Evolutionary conservation across 2,113 vertebrate genomes (phyloP).

Genomic region (Delphinus delphis): DNA sequence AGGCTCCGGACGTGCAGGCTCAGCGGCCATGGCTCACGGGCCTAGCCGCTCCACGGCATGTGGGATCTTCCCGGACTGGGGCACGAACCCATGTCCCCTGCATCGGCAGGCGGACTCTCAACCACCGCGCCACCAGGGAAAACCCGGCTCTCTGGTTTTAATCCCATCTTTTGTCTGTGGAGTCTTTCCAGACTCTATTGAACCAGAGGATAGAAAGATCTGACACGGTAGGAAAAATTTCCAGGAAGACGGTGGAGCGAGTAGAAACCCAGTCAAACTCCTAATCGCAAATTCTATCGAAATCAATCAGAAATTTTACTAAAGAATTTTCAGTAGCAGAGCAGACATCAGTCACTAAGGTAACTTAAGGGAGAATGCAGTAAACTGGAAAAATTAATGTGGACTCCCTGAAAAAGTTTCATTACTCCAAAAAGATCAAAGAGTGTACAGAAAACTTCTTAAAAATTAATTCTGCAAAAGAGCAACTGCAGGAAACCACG

Average conservation of each 20-base stretch:
- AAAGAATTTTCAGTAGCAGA: slow-evolving; percentile 7
- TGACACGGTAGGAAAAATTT: background rate
- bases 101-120: too few species aligned
- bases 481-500: background rate
- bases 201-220: background rate
- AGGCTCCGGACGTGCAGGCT: too few species aligned
- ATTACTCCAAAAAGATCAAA: background rate
- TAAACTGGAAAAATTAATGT: slow-evolving; percentile 28
- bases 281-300: background rate
- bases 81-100: too few species aligned
- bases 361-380: background rate
- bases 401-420: background rate
- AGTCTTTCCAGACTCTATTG: slow-evolving; percentile 16
- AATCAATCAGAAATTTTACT: background rate
- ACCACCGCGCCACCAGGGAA: too few species aligned
- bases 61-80: too few species aligned
- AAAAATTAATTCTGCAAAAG: slow-evolving; percentile 31
- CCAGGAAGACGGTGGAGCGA: background rate
- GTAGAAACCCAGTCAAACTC: background rate
- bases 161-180: background rate
- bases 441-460: background rate
- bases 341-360: background rate
- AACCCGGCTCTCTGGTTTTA: background rate
- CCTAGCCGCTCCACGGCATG: too few species aligned
- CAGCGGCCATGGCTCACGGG: too few species aligned